Conservation (phyloP, 2,113 vertebrate genomes). For the Otus sunia region DNA sequence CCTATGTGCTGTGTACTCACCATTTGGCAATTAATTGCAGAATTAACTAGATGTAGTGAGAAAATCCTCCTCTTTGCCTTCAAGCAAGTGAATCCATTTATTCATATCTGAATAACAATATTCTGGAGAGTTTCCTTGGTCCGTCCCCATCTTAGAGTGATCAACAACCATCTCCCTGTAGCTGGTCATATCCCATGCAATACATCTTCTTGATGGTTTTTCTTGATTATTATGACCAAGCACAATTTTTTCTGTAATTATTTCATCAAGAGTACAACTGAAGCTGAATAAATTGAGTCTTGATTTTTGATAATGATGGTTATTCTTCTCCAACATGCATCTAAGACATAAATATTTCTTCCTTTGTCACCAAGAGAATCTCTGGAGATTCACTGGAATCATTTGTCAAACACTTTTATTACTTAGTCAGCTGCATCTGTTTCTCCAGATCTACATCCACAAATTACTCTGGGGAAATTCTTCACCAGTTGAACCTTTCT, state of each 20-base stretch:
- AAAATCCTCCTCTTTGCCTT: not conserved
- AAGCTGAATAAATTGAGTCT: not conserved
- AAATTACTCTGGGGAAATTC: not conserved
- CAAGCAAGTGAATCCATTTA: not conserved
- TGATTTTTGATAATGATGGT: not conserved
- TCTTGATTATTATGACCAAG: not conserved
- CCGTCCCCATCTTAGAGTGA: not conserved
- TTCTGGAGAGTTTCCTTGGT: not conserved
- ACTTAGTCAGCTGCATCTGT: not conserved
- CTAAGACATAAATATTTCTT: not conserved
- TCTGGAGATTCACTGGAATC: not conserved
- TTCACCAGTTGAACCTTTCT: not conserved
- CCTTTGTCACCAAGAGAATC: not conserved
- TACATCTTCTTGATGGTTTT: not conserved
- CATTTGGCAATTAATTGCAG: not conserved
- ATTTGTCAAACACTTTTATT: not conserved
- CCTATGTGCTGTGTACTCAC: rapidly evolving
- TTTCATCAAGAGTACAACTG: not conserved
- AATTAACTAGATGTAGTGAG: not conserved
- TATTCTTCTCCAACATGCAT: not conserved
- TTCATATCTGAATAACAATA: not conserved
- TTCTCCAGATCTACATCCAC: not conserved
- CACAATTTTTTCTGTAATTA: not conserved
- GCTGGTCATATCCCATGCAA: not conserved
- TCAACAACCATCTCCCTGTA: not conserved